Evolutionary conservation across 2,888 invertebrate species (phyloP).

Genomic region (Athrips mouffetella): DNA sequence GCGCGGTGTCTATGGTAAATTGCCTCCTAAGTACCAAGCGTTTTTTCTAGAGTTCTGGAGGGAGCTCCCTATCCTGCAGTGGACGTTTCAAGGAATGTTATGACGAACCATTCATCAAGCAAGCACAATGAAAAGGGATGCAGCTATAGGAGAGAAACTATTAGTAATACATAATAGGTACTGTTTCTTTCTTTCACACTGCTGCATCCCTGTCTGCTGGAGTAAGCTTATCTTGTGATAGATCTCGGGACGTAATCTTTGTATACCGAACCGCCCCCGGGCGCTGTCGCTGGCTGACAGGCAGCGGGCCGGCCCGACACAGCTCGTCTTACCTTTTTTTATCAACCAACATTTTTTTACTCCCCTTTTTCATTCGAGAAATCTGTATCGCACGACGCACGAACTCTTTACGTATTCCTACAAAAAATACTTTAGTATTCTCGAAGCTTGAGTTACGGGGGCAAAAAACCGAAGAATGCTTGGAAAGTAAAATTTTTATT

Average conservation of each 20-base stretch:
- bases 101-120: too few relatives aligned
- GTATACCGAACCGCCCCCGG: constrained; percentile 5
- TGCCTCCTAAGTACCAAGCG: too few relatives aligned
- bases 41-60: too few relatives aligned
- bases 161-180: too few relatives aligned
- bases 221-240: constrained; percentile 29
- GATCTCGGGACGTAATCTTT: constrained; percentile 16
- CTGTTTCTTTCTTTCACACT: too few relatives aligned
- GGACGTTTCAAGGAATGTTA: too few relatives aligned
- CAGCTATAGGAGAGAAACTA: too few relatives aligned
- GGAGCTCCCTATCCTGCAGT: too few relatives aligned
- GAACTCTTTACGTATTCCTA: constrained; percentile 45
- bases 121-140: too few relatives aligned
- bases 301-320: constrained; percentile 38
- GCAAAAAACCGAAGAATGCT: constrained; percentile 1
- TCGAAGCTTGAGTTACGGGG: constrained; percentile 20
- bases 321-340: constrained; percentile 40
- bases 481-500: neutral
- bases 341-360: constrained; percentile 36
- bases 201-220: too few relatives aligned
- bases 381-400: constrained; percentile 68
- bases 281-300: constrained; percentile 41
- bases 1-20: too few relatives aligned
- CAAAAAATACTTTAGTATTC: constrained; percentile 34
- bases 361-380: constrained; percentile 49